Percentiles rank a stretch among this genome's conserved stretches.
Evolutionary conservation across 1,140 invertebrate species (phyloP).

Genomic region (Drosophila lowei): DNA sequence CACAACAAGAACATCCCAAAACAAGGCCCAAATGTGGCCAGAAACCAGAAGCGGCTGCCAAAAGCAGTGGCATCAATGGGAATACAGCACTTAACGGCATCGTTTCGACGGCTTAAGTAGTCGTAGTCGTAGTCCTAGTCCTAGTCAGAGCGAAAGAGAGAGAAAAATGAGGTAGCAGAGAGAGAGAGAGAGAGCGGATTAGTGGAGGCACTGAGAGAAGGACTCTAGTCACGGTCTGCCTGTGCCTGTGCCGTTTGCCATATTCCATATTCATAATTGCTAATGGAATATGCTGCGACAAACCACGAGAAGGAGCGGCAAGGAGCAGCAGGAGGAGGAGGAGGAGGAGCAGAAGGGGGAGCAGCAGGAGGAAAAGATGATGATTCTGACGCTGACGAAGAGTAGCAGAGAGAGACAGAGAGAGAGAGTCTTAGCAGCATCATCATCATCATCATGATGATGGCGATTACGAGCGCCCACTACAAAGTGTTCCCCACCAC

Average conservation of each 20-base stretch:
- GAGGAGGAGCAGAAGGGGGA: neutral
- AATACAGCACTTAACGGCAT: conserved; percentile 66
- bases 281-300: conserved; percentile 82
- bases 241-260: conserved; percentile 39
- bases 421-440: neutral
- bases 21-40: conserved; percentile 35
- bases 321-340: no score
- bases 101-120: conserved; percentile 73
- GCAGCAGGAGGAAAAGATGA: no score
- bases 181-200: conserved; percentile 19
- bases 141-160: neutral
- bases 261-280: conserved; percentile 83
- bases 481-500: conserved; percentile 51
- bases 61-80: conserved; percentile 17
- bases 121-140: conserved; percentile 24
- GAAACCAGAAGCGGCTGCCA: no score
- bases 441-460: conserved; percentile 12
- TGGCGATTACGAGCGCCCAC: conserved; percentile 63
- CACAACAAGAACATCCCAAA: conserved; percentile 28
- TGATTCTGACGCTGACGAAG: conserved; percentile 23
- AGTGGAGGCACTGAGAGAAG: conserved; percentile 7
- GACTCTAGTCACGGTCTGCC: conserved; percentile 61
- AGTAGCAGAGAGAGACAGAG: neutral
- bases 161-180: neutral
- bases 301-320: conserved; percentile 38